Evolutionary conservation across 2,888 invertebrate genomes (phyloP), one percentile per base, ranked within the genome.

Genomic region (Nomada goodeniana): DNA sequence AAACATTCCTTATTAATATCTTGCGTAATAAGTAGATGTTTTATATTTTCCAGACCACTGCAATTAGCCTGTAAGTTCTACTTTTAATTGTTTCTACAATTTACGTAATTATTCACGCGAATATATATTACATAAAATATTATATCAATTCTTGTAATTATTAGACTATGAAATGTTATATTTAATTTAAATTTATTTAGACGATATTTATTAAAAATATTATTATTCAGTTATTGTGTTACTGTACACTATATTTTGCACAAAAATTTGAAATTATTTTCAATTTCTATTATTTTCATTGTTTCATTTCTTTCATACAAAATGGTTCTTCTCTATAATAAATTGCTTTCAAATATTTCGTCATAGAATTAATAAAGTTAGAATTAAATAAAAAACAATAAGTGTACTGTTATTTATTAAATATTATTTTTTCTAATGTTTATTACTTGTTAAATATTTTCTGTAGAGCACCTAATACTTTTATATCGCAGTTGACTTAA

Each of bases 401-500:
- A 59, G 18, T 59, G n/a, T 36, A 80, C 52, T 26, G 26, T 26
- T 47, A 65, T 36, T 44, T 60, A 23, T 76, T 60, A 57, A 50
- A 53, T 53, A n/a, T 69, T 59, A 69, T 50, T 47, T 63, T 42
- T 53, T 64, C 18, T 73, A 47, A 64, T 53, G 50, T 80, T 65
- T 67, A 57, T 26, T 44, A 52, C 13, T 64, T 50, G 26, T 63
- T 47, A 72, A 72, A 71, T 57, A 71, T 55, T 80, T 75, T 80
- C n/a, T 20, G 80, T 82, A 76, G 71, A 68, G 80, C 80, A 82
- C 82, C 80, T 80, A 76, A 82, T 69, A 76, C 76, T 76, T 80
- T 72, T 82, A 60, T 76, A 76, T 59, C 69, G 36, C 68, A 73
- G 64, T 69, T 71, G 72, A 71, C 63, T 72, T 80, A 61, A 76